Base-by-base conservation (phyloP, 2,113 vertebrate species). In the Rhombomys opimus region DNA sequence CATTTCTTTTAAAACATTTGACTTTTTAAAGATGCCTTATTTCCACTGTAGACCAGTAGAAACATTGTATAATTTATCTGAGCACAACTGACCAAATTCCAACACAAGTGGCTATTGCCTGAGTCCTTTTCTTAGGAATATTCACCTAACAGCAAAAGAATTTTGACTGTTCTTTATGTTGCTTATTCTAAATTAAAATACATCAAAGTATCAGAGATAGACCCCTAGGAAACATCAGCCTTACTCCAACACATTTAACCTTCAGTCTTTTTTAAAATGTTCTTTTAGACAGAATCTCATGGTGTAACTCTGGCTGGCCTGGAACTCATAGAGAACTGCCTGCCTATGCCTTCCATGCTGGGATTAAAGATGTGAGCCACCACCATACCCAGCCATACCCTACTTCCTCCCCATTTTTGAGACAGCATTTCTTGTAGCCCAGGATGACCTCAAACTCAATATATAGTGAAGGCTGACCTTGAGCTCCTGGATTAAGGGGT, bases 41-140 rank as follows among this genome's bases (percentile, higher is more conserved):
- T 92, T 73, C 90, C 86, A 65, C 50, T 97, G 30, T 75, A 91
- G 81, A 76, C 61, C 89, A 94, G 41, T 73, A 89, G 57, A 95
- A 91, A 61, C 50, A 72, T 41, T 78, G 32, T 22, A 0, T 89
- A 9, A 85, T 92, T 65, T 88, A 96, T 70, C 88, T 61, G 7
- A 95, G 88, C 61, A 4, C 25, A 87, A 32, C 17, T 72, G 52
- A 67, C 72, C 89, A 88, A 90, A 82, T 92, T 72, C 50, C 77
- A 91, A 23, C 57, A 89, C 22, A 70, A 89, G 68, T 41, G 41
- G 23, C 23, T 78, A 75, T 75, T 92, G 75, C 67, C 57, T 54
- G 54, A 52, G 41, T 85, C 2, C 38, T 59, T 89, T 89, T 67
- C 12, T 78, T 59, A 17, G 50, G 23, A 91, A n/a, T 78, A 89